phyloP scores from a whole-genome alignment of 2,888 invertebrate genomes.

The Sialis lutaria region DNA sequence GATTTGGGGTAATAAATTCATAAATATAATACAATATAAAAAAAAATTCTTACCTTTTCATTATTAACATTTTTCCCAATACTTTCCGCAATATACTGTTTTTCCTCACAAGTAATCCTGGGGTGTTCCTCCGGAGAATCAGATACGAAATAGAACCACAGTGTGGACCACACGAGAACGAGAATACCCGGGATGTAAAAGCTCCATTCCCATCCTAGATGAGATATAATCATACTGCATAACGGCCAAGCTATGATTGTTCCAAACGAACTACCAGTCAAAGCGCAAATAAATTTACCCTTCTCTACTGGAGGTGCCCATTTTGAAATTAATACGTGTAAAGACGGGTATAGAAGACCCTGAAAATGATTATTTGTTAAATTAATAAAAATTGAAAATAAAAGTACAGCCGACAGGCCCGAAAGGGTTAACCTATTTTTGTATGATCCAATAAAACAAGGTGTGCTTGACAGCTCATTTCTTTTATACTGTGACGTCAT shows the following conservation, averaged over 20 bases:
- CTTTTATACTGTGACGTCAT: too few species aligned
- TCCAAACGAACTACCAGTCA: slow-evolving; percentile 57
- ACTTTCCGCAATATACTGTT: slow-evolving; percentile 39
- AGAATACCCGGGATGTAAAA: slow-evolving; percentile 44
- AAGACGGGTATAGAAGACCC: slow-evolving; percentile 44
- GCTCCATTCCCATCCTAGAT: slow-evolving; percentile 46
- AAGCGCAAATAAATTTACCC: slow-evolving; percentile 50
- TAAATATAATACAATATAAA: too few species aligned
- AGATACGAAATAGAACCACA: slow-evolving; percentile 44
- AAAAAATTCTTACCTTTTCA: slow-evolving; percentile 32
- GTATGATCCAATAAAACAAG: too few species aligned
- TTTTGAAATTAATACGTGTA: slow-evolving; percentile 46
- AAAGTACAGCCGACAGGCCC: too few species aligned
- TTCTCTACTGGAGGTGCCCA: slow-evolving; percentile 63
- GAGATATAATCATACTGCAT: slow-evolving; percentile 42
- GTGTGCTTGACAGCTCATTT: too few species aligned
- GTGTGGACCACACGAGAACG: slow-evolving; percentile 32
- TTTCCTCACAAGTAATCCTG: slow-evolving; percentile 41
- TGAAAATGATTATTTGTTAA: slow-evolving; percentile 15
- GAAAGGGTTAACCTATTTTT: too few species aligned
- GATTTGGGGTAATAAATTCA: too few species aligned
- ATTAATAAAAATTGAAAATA: too few species aligned
- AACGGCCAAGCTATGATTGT: slow-evolving; percentile 53
- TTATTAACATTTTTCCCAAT: slow-evolving; percentile 36
- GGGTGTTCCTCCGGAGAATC: slow-evolving; percentile 46